A percentile compares a stretch with the other conserved stretches of the same genome.
These are phyloP conservation scores for Ceyx cyanopectus DNA, from an alignment of 2,113 vertebrate genomes.

Conservation along the genomic window DNA sequence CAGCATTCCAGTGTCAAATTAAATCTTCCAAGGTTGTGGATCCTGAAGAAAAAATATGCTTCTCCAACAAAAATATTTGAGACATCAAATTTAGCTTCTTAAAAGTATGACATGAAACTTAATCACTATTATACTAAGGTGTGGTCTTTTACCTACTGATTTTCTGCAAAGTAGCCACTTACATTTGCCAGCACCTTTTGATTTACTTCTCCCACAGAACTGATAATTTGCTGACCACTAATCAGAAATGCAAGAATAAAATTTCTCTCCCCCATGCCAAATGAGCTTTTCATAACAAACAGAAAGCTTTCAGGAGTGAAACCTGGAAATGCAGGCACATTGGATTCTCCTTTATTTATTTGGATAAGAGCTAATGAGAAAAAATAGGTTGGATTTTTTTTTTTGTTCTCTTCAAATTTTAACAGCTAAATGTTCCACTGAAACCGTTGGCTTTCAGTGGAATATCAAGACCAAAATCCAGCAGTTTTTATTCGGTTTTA, in stretches of 20 bases:
- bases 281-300: background rate
- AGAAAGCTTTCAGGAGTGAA: background rate
- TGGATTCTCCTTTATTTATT: background rate
- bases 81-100: background rate
- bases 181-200: background rate
- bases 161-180: background rate
- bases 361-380: background rate
- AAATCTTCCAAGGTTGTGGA: background rate
- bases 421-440: background rate
- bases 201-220: background rate
- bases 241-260: background rate
- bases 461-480: background rate
- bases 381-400: background rate
- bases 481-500: background rate
- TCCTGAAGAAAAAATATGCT: background rate
- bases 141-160: background rate
- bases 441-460: background rate
- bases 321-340: background rate
- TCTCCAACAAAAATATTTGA: slow-evolving; percentile 4
- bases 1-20: background rate
- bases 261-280: background rate
- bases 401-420: background rate
- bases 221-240: background rate
- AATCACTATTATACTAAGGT: background rate
- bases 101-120: background rate